These are phyloP conservation scores for Cyprinodon tularosa DNA, from an alignment of 2,113 vertebrate genomes.

Conservation along the genomic window DNA sequence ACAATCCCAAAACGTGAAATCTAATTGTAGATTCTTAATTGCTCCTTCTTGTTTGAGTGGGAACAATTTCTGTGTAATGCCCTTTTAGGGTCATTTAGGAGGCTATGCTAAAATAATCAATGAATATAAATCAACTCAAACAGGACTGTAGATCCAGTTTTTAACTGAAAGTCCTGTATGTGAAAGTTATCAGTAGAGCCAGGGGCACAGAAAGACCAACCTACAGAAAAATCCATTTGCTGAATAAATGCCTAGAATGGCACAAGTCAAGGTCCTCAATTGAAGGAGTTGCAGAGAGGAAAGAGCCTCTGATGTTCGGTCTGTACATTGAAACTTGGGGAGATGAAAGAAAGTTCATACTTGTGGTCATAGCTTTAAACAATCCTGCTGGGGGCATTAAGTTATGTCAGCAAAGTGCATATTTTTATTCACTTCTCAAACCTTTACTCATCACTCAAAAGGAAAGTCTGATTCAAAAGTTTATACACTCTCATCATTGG, in stretches of 20 bases:
- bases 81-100: background rate
- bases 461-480: background rate
- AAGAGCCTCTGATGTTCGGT: conserved; percentile 21
- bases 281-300: conserved; percentile 44
- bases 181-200: conserved; percentile 30
- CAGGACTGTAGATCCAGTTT: conserved; percentile 1
- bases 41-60: background rate
- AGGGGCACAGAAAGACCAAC: conserved; percentile 31
- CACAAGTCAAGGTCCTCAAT: conserved; percentile 41
- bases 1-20: background rate
- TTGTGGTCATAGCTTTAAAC: conserved; percentile 30
- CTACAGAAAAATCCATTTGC: conserved; percentile 49
- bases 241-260: conserved; percentile 62
- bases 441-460: background rate
- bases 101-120: background rate
- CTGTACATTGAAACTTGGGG: conserved; percentile 18
- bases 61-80: no score
- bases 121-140: background rate
- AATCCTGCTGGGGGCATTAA: conserved; percentile 42
- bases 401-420: conserved; percentile 22
- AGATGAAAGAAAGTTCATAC: conserved; percentile 38
- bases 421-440: background rate
- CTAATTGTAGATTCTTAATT: background rate
- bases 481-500: background rate
- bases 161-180: conserved; percentile 34